These are phyloP conservation scores for Lamellibrachia satsuma DNA, from an alignment of 2,888 invertebrate genomes.

Conservation along the genomic window DNA sequence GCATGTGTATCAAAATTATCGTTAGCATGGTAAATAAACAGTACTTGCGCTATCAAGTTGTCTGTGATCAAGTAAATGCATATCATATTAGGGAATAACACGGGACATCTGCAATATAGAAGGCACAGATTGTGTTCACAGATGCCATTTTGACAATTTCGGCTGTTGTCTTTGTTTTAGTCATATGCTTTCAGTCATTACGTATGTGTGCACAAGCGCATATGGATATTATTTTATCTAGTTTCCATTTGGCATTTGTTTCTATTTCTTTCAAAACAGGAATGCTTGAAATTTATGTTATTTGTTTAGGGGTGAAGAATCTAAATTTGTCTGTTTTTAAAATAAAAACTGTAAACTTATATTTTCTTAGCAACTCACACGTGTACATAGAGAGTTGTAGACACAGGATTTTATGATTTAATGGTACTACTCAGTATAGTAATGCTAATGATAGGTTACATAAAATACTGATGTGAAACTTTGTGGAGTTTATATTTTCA, in stretches of 20 bases:
- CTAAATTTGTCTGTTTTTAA: neutral
- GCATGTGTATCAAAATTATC: too few relatives aligned
- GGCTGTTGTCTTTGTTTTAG: neutral
- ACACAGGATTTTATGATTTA: neutral
- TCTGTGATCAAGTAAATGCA: too few relatives aligned
- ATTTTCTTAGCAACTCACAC: neutral
- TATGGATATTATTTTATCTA: too few relatives aligned
- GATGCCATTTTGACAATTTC: neutral
- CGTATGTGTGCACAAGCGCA: too few relatives aligned
- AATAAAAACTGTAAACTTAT: neutral
- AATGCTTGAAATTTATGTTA: neutral
- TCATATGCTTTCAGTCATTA: too few relatives aligned
- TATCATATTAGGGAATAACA: too few relatives aligned
- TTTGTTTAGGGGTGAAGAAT: neutral
- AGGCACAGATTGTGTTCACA: neutral
- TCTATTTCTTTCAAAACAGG: neutral
- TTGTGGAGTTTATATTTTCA: neutral
- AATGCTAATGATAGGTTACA: neutral
- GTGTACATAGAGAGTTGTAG: neutral
- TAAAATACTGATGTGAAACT: neutral
- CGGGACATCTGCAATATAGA: too few relatives aligned
- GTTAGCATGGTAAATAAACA: too few relatives aligned
- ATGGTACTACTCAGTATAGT: neutral
- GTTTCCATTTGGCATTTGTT: neutral
- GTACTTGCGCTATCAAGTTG: too few relatives aligned